A percentile compares a stretch with the other conserved stretches of the same genome.
Conservation (phyloP, 2,797 vertebrate genomes). For the Leptodactylus fallax region DNA sequence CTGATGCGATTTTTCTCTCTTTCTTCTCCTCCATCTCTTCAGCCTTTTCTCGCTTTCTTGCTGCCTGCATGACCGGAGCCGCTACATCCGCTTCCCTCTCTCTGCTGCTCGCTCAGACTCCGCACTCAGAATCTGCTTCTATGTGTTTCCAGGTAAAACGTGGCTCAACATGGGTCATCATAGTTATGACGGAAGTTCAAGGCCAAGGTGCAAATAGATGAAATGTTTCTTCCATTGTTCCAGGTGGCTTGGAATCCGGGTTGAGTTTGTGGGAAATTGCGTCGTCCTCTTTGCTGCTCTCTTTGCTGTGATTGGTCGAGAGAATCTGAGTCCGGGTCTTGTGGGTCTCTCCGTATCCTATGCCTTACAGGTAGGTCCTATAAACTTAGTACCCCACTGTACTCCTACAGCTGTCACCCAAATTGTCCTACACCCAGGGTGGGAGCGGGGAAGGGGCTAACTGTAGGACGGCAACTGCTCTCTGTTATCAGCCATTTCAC, state of each 20-base stretch:
- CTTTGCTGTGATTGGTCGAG: constrained; percentile 88
- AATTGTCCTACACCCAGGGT: no score
- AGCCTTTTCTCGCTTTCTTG: neutral
- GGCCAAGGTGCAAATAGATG: no score
- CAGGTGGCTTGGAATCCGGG: constrained; percentile 92
- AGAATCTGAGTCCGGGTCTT: constrained; percentile 82
- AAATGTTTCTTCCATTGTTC: neutral
- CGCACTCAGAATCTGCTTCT: neutral
- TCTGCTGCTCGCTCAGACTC: constrained; percentile 37
- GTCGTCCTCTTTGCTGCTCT: constrained; percentile 92
- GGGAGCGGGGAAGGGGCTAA: no score
- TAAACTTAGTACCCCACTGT: neutral
- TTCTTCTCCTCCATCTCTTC: neutral
- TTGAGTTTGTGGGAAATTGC: constrained; percentile 95
- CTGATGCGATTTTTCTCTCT: neutral
- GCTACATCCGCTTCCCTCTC: constrained; percentile 27
- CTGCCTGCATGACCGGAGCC: constrained; percentile 6
- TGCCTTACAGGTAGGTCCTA: constrained; percentile 84
- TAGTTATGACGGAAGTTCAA: no score
- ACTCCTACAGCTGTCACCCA: neutral
- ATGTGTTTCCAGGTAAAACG: constrained; percentile 28
- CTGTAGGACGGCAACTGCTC: no score
- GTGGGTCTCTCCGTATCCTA: constrained; percentile 96
- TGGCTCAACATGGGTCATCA: neutral
- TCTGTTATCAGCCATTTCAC: no score